Evolutionary conservation across 1,140 invertebrate species (phyloP).

Genomic region (Reticulitermes speratus): DNA sequence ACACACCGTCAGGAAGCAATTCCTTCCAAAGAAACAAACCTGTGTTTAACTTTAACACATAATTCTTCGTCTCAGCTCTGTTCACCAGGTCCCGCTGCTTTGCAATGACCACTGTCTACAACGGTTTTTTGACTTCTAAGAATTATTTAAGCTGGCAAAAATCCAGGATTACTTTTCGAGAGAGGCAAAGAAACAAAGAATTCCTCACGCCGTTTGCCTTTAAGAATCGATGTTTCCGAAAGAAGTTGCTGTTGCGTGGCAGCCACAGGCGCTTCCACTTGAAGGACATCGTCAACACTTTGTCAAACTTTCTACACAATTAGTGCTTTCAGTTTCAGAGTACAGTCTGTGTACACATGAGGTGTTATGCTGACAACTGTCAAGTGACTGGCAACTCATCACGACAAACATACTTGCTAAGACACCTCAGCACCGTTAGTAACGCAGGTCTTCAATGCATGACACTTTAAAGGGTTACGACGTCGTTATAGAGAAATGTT

Average conservation of each 20-base stretch:
- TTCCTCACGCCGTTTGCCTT: background rate
- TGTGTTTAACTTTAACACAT: too few relatives aligned
- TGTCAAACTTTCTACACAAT: conserved; percentile 1
- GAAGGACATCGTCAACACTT: background rate
- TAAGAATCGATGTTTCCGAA: background rate
- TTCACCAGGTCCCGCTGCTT: background rate
- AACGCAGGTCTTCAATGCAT: background rate
- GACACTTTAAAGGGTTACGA: too few relatives aligned
- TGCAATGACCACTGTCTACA: background rate
- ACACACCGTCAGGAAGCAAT: too few relatives aligned
- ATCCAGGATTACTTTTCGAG: too few relatives aligned
- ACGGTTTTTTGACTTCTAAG: too few relatives aligned
- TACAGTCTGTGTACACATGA: background rate
- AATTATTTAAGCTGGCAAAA: too few relatives aligned
- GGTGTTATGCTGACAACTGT: background rate
- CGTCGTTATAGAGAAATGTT: too few relatives aligned
- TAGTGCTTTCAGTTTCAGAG: background rate
- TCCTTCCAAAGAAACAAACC: too few relatives aligned
- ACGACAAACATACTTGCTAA: background rate
- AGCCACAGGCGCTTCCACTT: background rate
- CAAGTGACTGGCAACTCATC: background rate
- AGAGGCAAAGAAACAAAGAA: too few relatives aligned
- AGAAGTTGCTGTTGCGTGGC: background rate
- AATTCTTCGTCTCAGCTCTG: background rate
- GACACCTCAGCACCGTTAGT: background rate